These are phyloP conservation scores for Marronus borbonicus DNA, from an alignment of 2,888 invertebrate species.

Conservation along the genomic window DNA sequence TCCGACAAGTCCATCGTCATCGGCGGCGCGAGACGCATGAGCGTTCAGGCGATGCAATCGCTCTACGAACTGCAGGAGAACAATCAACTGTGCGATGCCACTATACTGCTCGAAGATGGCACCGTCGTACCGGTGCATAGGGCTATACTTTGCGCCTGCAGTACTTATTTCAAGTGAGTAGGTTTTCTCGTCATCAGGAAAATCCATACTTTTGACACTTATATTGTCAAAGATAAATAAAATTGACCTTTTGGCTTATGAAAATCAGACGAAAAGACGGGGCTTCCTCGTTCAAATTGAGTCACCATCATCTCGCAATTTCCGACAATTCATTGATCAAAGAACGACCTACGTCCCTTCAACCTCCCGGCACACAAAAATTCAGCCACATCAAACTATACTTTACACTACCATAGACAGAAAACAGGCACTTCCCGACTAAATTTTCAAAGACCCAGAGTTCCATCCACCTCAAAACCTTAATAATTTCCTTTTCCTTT, in stretches of 20 bases:
- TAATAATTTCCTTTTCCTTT: conserved; percentile 54
- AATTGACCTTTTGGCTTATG: no score
- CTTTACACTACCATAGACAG: no score
- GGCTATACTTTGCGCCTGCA: conserved; percentile 89
- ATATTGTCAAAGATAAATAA: no score
- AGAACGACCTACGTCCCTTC: no score
- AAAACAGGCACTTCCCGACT: no score
- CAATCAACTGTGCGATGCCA: conserved; percentile 90
- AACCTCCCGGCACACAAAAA: no score
- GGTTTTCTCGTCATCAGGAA: background rate
- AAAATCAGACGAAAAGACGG: no score
- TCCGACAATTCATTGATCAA: no score
- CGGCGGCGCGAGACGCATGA: conserved; percentile 80
- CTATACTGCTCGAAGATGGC: conserved; percentile 86
- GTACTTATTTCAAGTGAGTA: conserved; percentile 89
- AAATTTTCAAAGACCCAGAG: no score
- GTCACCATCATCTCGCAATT: no score
- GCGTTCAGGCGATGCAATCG: conserved; percentile 87
- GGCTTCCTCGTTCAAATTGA: no score
- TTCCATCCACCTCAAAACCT: background rate
- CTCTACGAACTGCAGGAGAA: conserved; percentile 87
- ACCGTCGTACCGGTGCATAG: conserved; percentile 88
- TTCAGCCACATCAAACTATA: no score
- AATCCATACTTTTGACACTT: background rate
- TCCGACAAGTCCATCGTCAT: conserved; percentile 63